Conservation (phyloP, 2,888 invertebrate genomes). For the Horisme vitalbata region DNA sequence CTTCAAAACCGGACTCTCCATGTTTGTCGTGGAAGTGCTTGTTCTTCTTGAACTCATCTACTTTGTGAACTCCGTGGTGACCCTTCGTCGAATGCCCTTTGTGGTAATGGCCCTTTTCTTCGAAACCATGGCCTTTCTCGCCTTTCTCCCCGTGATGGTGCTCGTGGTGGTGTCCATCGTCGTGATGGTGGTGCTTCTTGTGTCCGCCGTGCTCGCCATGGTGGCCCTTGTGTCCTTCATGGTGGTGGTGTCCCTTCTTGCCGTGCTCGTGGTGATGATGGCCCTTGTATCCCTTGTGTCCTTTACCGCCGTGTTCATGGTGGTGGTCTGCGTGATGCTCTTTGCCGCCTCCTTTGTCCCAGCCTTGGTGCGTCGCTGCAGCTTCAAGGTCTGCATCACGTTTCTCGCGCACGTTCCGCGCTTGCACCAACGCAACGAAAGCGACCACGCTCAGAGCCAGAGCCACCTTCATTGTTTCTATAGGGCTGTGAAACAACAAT, state of each 20-base stretch:
- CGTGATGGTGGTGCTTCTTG: slow-evolving; percentile 85
- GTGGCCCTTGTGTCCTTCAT: slow-evolving; percentile 84
- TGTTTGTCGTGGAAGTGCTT: slow-evolving; percentile 93
- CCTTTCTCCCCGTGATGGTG: slow-evolving; percentile 86
- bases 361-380: slow-evolving; percentile 65
- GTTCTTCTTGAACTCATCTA: slow-evolving; percentile 92
- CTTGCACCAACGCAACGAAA: slow-evolving; percentile 68
- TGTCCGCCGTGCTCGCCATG: slow-evolving; percentile 84
- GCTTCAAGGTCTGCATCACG: slow-evolving; percentile 80
- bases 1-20: slow-evolving; percentile 89
- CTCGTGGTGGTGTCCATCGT: slow-evolving; percentile 85
- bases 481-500: slow-evolving; percentile 23
- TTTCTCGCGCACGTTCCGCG: slow-evolving; percentile 67
- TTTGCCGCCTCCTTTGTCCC: slow-evolving; percentile 82
- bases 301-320: slow-evolving; percentile 85
- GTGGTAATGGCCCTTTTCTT: slow-evolving; percentile 86
- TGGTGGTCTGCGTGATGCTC: slow-evolving; percentile 85
- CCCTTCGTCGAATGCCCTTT: slow-evolving; percentile 94
- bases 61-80: slow-evolving; percentile 91
- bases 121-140: slow-evolving; percentile 81
- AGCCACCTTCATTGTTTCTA: slow-evolving; percentile 61
- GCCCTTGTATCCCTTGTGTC: slow-evolving; percentile 87
- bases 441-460: slow-evolving; percentile 57
- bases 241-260: slow-evolving; percentile 88
- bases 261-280: slow-evolving; percentile 86